Evolutionary conservation across 2,113 vertebrate genomes (phyloP).

Genomic region (cat (Felis catus)): F.catus_Fca126_mat1.0 CM031412.1:8666501-8667000

Average conservation of each 20-base stretch:
- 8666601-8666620: slow-evolving; percentile 4
- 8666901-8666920: neutral
- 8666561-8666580: neutral
- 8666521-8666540: neutral
- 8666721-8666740: neutral
- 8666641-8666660: neutral
- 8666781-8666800: neutral
- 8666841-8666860: neutral
- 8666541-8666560: neutral
- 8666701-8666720: neutral
- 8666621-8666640: neutral
- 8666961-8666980: rapidly evolving
- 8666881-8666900: neutral
- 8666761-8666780: neutral
- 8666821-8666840: neutral
- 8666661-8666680: neutral
- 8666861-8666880: neutral
- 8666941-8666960: neutral
- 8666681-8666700: neutral
- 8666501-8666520: neutral
- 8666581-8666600: neutral
- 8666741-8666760: neutral
- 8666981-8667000: neutral
- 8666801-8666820: neutral
- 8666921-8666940: neutral